phyloP scores from a whole-genome alignment of 2,888 invertebrate species.

The Actias luna region DNA sequence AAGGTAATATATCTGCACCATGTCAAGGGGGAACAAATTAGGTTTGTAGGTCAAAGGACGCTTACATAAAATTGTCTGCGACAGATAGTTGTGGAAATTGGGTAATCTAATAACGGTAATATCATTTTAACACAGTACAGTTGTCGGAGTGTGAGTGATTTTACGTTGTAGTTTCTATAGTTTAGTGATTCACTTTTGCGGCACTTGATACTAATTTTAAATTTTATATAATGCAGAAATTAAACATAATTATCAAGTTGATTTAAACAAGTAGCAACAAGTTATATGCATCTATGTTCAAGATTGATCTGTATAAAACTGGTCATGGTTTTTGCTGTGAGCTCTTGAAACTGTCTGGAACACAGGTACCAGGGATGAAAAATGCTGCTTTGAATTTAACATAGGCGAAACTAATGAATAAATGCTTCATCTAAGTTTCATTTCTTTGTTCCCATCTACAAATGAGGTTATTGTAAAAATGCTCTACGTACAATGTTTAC shows the following conservation, averaged over 20 bases:
- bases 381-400: too few relatives aligned
- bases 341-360: too few relatives aligned
- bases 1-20: not conserved
- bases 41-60: slow-evolving; percentile 68
- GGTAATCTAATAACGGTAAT: slow-evolving; percentile 10
- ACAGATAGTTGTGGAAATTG: slow-evolving; percentile 17
- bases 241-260: not conserved
- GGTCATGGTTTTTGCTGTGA: too few relatives aligned
- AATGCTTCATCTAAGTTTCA: too few relatives aligned
- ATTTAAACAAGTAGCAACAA: not conserved
- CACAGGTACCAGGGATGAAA: too few relatives aligned
- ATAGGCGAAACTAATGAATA: too few relatives aligned
- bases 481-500: too few relatives aligned
- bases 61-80: slow-evolving; percentile 26
- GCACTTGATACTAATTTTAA: not conserved
- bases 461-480: too few relatives aligned
- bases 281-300: not conserved
- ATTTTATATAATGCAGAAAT: not conserved
- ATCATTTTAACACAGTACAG: not conserved
- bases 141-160: not conserved
- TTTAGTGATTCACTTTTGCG: not conserved
- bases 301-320: not conserved
- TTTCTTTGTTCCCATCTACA: too few relatives aligned
- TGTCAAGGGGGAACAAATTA: slow-evolving; percentile 31
- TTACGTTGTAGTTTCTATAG: not conserved